Evolutionary conservation across 2,888 invertebrate species (phyloP), one percentile per base, ranked within the genome.

Genomic region (Drosophila colorata): DNA sequence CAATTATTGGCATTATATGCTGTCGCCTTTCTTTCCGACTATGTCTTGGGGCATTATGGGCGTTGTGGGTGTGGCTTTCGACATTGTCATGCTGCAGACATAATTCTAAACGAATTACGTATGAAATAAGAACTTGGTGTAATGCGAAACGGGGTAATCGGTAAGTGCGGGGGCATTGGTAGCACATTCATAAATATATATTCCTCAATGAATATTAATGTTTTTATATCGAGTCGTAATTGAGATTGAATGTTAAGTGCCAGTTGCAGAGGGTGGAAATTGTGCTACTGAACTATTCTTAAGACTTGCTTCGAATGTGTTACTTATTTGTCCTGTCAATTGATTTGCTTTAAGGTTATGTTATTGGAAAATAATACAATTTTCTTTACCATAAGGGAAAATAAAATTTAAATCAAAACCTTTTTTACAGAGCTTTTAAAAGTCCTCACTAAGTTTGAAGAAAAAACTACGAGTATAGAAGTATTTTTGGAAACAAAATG

Each of bases 21-120:
- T 65, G 52, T 69, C 57, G 51, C 55, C 43, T 38, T 37, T 48
- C 51, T 20, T 18, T 13, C 55, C 33, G 40, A 16, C 43, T 18
- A 14, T 38, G 41, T 14, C 37, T 25, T 48, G 44, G 43, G 44
- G 40, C 48, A 14, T 51, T 28, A 46, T 56, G 65, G 63, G 61
- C 52, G 51, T 35, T 43, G 35, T 63, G 78, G 76, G 86, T 70
- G 83, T 80, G 68, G 28, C 76, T 37, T 23, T 55, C 25, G 11
- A 46, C 53, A 88, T 80, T 86, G 74, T 77, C 68, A 69, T 87
- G 82, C 76, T 60, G 61, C 75, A 69, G 70, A 76, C 83, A 87
- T 83, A 88, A 88, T 83, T 64, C 87, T 80, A 88, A 83, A 66
- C 75, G 84, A 87, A 88, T 83, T 88, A 88, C 57, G 51, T 63